Evolutionary conservation across 2,113 vertebrate genomes (phyloP).

Genomic region (Scalopus aquaticus): DNA sequence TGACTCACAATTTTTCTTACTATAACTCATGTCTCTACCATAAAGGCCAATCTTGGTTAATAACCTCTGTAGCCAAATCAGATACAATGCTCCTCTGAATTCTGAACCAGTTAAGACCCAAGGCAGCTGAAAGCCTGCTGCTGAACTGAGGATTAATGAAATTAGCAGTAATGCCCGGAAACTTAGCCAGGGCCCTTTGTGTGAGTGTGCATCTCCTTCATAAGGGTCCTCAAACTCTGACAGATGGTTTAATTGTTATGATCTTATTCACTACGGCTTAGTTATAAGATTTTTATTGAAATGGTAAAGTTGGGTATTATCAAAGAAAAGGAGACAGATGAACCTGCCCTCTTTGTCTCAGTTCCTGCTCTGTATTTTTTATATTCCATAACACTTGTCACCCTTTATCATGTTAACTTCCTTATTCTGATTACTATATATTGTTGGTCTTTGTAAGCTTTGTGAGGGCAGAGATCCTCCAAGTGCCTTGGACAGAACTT

Average conservation of each 20-base stretch:
- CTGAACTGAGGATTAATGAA: conserved; percentile 36
- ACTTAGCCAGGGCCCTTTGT: neutral
- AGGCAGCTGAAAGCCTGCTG: neutral
- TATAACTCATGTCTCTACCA: neutral
- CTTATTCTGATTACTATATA: neutral
- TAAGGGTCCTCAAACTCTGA: neutral
- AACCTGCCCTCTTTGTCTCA: too few species aligned
- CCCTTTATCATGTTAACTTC: neutral
- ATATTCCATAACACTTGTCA: neutral
- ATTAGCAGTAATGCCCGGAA: neutral
- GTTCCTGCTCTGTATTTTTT: neutral
- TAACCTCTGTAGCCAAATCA: neutral
- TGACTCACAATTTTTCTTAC: neutral
- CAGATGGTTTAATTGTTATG: neutral
- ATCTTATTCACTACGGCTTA: neutral
- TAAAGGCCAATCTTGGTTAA: neutral
- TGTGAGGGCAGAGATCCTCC: neutral
- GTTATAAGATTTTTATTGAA: neutral
- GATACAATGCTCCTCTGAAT: neutral
- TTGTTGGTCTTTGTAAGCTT: neutral
- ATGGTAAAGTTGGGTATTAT: neutral
- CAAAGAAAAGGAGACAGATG: neutral
- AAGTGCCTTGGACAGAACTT: neutral
- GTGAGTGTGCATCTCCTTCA: neutral
- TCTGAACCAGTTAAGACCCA: neutral